These are phyloP conservation scores for Acronicta alni DNA, from an alignment of 2,888 invertebrate genomes.

Conservation along the genomic window DNA sequence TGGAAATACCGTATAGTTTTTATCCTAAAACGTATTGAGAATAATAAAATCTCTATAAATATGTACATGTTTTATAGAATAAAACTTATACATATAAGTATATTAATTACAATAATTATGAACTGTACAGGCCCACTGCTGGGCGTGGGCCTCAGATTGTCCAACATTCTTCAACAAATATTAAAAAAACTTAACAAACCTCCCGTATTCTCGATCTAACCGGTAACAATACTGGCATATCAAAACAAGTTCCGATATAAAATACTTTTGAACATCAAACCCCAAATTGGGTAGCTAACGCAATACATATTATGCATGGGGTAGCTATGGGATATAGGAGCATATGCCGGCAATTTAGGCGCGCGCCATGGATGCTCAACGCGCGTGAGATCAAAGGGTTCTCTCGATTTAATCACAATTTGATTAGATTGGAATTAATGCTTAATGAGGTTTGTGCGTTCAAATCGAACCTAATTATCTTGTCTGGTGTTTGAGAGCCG, in stretches of 20 bases:
- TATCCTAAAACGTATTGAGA: neutral
- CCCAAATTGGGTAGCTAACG: constrained; percentile 43
- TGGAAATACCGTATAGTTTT: neutral
- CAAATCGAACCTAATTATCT: constrained; percentile 53
- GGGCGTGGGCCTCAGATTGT: no score
- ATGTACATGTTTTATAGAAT: no score
- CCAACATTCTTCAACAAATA: no score
- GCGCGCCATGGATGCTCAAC: constrained; percentile 40
- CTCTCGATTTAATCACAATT: constrained; percentile 70
- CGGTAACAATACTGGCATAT: neutral
- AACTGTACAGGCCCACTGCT: no score
- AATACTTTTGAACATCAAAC: constrained; percentile 48
- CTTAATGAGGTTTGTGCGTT: constrained; percentile 64
- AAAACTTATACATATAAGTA: no score
- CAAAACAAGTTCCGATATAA: constrained; percentile 34
- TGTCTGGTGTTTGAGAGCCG: constrained; percentile 42
- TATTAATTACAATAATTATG: no score
- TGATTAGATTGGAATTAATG: constrained; percentile 69
- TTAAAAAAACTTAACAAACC: no score
- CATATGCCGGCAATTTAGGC: constrained; percentile 44
- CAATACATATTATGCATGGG: constrained; percentile 49
- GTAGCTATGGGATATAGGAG: constrained; percentile 36
- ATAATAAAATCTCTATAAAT: no score
- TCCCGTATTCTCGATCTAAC: no score
- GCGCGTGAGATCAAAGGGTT: constrained; percentile 65